phyloP scores from a whole-genome alignment of 2,797 vertebrate genomes.

The Anas acuta region DNA sequence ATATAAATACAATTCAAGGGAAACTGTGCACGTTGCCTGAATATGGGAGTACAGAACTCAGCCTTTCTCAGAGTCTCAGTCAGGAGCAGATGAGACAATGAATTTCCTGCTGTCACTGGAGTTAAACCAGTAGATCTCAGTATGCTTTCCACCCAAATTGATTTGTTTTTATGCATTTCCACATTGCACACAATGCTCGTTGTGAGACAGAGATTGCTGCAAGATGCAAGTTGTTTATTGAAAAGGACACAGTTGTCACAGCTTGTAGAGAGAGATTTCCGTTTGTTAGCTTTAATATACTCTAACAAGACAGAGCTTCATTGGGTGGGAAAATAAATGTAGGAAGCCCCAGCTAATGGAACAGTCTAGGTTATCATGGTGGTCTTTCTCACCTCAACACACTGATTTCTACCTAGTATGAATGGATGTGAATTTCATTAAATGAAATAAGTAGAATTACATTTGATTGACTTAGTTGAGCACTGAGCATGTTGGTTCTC shows the following conservation, averaged over 20 bases:
- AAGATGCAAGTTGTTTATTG: background rate
- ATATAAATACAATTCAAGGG: background rate
- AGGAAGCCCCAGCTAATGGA: background rate
- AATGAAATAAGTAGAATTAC: background rate
- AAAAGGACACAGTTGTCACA: background rate
- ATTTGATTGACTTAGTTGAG: background rate
- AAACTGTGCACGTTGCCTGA: background rate
- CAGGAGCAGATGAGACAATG: background rate
- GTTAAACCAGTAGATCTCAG: background rate
- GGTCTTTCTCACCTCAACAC: background rate
- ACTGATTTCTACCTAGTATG: background rate
- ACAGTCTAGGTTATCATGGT: background rate
- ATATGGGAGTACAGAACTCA: background rate
- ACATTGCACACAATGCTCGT: background rate
- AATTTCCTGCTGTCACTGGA: background rate
- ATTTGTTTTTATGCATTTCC: constrained; percentile 38
- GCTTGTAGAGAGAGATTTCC: background rate
- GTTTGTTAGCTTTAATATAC: background rate
- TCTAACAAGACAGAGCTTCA: background rate
- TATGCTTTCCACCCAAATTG: background rate
- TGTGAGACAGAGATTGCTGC: background rate
- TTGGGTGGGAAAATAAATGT: background rate
- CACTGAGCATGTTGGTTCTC: background rate
- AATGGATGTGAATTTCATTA: background rate
- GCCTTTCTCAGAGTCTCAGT: background rate